Percentiles rank a stretch among this genome's conserved stretches.
These are phyloP conservation scores for Globia sparganii DNA, from an alignment of 2,888 invertebrate genomes.

Conservation along the genomic window DNA sequence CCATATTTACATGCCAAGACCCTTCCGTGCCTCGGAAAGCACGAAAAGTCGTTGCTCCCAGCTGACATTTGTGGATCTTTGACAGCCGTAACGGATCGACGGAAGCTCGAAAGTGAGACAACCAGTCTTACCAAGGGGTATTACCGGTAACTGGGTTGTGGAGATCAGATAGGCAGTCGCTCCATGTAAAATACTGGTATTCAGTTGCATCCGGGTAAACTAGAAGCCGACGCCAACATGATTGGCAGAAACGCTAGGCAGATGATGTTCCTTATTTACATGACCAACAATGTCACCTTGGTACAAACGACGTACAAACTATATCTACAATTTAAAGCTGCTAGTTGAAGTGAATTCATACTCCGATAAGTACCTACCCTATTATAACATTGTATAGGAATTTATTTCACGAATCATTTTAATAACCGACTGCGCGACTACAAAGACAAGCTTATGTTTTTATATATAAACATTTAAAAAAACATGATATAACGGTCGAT, in stretches of 20 bases:
- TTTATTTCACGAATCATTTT: too few species aligned
- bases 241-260: too few species aligned
- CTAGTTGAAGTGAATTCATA: not conserved
- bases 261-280: not conserved
- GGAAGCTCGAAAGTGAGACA: too few species aligned
- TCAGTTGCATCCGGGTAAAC: too few species aligned
- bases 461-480: not conserved
- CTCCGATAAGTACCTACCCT: not conserved
- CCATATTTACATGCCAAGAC: not conserved
- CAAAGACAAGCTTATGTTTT: not conserved
- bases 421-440: too few species aligned
- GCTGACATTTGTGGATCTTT: not conserved
- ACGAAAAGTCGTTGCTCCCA: not conserved
- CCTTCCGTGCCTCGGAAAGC: too few species aligned
- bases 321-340: not conserved
- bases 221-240: too few species aligned
- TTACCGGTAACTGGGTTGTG: too few species aligned
- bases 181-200: too few species aligned
- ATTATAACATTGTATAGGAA: too few species aligned
- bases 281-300: not conserved
- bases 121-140: too few species aligned
- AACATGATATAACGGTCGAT: not conserved
- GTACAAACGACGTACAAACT: not conserved
- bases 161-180: too few species aligned
- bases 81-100: not conserved